Percentiles rank a stretch among this genome's conserved stretches.
Evolutionary conservation across 1,140 invertebrate species (phyloP).

Genomic region (Portunus trituberculatus): DNA sequence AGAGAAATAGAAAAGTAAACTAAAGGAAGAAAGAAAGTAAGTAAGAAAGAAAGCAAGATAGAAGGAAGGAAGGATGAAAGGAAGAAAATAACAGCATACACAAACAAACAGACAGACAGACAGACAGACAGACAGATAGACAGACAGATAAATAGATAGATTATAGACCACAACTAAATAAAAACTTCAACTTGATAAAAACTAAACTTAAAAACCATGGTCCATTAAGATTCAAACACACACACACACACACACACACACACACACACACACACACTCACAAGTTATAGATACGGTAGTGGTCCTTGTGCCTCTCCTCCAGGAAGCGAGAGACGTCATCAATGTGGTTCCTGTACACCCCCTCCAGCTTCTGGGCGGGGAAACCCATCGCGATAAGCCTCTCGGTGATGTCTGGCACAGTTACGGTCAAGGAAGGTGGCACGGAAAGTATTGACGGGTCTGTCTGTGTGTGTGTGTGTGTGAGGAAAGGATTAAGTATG

Average conservation of each 20-base stretch:
- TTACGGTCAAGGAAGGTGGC: too few species aligned
- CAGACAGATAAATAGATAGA: too few species aligned
- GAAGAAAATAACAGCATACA: not conserved
- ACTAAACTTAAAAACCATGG: too few species aligned
- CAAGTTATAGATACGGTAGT: slow-evolving; percentile 85
- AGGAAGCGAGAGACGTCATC: slow-evolving; percentile 84
- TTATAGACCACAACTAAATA: too few species aligned
- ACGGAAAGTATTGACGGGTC: too few species aligned
- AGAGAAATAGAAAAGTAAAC: not conserved
- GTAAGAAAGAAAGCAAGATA: not conserved
- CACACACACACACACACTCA: slow-evolving; percentile 78
- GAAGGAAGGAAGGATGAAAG: not conserved
- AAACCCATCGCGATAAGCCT: slow-evolving; percentile 85
- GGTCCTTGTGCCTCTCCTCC: slow-evolving; percentile 83
- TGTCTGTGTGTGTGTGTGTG: not conserved
- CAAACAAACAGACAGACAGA: not conserved
- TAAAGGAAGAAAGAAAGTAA: not conserved
- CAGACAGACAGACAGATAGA: not conserved
- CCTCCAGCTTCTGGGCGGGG: slow-evolving; percentile 83
- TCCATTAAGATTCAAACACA: too few species aligned
- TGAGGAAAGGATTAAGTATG: not conserved
- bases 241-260: not conserved
- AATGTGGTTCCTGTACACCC: slow-evolving; percentile 84
- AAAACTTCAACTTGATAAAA: too few species aligned
- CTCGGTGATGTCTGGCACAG: slow-evolving; percentile 82